Conservation (phyloP, 2,797 vertebrate species). For the Champsocephalus esox region DNA sequence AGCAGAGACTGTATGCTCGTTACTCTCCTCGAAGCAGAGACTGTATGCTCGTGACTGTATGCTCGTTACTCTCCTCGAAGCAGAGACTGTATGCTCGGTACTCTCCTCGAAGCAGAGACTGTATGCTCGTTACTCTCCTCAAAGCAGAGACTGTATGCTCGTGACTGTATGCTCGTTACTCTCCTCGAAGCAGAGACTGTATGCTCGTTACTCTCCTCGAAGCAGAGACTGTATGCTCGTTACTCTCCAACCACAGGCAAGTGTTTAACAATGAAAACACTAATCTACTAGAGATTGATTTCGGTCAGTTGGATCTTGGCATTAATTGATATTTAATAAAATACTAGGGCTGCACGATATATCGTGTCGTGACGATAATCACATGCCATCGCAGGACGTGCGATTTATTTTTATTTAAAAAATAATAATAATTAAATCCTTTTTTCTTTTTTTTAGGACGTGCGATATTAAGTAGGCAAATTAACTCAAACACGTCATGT, state of each 20-base stretch:
- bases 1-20: neutral
- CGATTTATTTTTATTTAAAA: too few relatives aligned
- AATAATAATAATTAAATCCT: too few relatives aligned
- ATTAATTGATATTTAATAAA: too few relatives aligned
- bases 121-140: neutral
- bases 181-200: neutral
- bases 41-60: too few relatives aligned
- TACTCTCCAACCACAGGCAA: neutral
- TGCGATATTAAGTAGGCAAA: too few relatives aligned
- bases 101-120: neutral
- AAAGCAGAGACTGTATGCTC: neutral
- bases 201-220: neutral
- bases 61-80: neutral
- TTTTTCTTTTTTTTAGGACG: too few relatives aligned
- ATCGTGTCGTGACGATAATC: too few relatives aligned
- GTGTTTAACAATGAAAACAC: neutral
- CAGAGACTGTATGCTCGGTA: too few relatives aligned
- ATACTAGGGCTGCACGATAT: too few relatives aligned
- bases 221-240: neutral
- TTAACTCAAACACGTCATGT: too few relatives aligned
- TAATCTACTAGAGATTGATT: neutral
- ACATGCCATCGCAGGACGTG: too few relatives aligned
- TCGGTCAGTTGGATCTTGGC: neutral
- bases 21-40: neutral
- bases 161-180: too few relatives aligned